These are phyloP conservation scores for Ceyx erithaca DNA, from an alignment of 2,797 vertebrate species.

Conservation along the genomic window DNA sequence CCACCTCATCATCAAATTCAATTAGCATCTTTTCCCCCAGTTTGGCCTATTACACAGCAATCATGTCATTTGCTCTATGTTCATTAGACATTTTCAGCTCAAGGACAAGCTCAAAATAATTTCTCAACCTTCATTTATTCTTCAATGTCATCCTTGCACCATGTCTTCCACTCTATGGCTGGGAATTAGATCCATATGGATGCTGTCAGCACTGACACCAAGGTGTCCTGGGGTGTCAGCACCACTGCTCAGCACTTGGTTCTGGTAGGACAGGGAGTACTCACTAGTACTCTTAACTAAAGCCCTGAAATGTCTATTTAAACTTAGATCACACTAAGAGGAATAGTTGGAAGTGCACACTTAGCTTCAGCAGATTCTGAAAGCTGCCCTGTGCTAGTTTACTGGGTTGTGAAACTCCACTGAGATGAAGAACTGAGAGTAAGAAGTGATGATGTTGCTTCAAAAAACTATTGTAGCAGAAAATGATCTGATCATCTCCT, in stretches of 20 bases:
- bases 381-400: no score
- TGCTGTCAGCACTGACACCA: background rate
- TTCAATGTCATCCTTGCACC: background rate
- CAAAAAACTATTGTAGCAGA: no score
- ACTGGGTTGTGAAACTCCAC: no score
- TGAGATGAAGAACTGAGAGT: no score
- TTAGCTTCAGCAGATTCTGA: no score
- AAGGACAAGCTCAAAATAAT: conserved; percentile 6
- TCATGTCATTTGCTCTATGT: background rate
- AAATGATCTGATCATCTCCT: no score
- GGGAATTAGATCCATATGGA: background rate
- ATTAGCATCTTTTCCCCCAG: background rate
- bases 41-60: background rate
- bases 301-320: no score
- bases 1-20: background rate
- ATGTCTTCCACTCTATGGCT: background rate
- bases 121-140: background rate
- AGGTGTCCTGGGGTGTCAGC: background rate
- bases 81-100: background rate
- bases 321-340: no score
- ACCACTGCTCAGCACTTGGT: background rate
- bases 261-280: background rate
- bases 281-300: background rate
- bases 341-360: no score
- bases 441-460: no score